These are phyloP conservation scores for Caenorhabditis auriculariae DNA, from an alignment of 2,888 invertebrate species.

Conservation along the genomic window DNA sequence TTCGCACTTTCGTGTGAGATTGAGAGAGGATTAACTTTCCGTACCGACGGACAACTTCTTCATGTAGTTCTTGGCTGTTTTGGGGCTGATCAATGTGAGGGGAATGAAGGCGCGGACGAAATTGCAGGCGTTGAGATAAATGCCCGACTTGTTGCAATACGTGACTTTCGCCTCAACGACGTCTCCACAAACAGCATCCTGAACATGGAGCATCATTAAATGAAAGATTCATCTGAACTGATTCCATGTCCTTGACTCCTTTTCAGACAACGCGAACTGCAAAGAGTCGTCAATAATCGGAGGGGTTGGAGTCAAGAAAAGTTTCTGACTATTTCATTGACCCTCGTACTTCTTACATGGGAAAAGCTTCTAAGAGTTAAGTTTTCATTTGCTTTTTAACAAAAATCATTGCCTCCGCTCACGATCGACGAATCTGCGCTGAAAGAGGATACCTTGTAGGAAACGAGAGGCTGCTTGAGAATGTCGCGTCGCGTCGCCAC, in stretches of 20 bases:
- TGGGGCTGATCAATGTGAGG: conserved; percentile 36
- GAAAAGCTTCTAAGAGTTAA: too few species aligned
- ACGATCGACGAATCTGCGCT: too few species aligned
- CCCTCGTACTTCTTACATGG: too few species aligned
- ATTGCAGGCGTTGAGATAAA: conserved; percentile 25
- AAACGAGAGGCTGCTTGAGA: conserved; percentile 48
- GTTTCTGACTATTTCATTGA: background rate
- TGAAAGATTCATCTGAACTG: too few species aligned
- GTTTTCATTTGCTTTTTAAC: too few species aligned
- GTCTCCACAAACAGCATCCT: conserved; percentile 41
- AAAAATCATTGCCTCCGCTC: too few species aligned
- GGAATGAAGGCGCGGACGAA: conserved; percentile 46
- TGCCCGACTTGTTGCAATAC: conserved; percentile 19
- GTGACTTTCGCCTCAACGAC: conserved; percentile 26
- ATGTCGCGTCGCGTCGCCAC: conserved; percentile 51
- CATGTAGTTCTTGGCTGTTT: background rate
- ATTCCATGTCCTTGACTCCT: too few species aligned
- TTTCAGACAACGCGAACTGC: too few species aligned
- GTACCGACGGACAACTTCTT: background rate
- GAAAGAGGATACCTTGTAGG: conserved; percentile 23
- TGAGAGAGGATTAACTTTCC: background rate
- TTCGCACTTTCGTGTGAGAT: conserved; percentile 15
- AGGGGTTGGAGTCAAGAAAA: background rate
- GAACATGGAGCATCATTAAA: conserved; percentile 2
- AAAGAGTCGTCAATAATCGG: background rate